Evolutionary conservation across 2,113 vertebrate genomes (phyloP), one percentile per base, ranked within the genome.

Genomic region (Tringa solitaria): DNA sequence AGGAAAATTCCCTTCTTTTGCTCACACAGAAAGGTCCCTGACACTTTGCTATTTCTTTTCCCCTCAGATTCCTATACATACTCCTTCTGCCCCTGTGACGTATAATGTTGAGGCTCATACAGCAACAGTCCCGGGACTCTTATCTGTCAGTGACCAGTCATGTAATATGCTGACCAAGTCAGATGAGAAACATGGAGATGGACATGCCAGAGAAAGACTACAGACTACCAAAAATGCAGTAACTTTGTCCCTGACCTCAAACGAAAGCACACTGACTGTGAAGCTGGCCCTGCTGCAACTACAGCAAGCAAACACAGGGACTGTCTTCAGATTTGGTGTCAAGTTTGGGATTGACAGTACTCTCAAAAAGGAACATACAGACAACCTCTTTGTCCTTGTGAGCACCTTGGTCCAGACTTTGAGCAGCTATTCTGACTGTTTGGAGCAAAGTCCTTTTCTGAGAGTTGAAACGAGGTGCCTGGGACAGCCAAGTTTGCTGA

Each of bases 1-100:
- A 26, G 61, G 56, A 95, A 96, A 96, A 75, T 35, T 46, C 76
- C 85, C 41, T 93, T 86, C 73, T 72, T 87, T 65, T 84, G 46
- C 17, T 87, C 76, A 74, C 3, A 4, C 30, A 43, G 35, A 78
- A 81, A 78, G 8, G 19, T 9, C 64, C 54, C 84, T 77, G 57
- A 74, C 79, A 85, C 7, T 23, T n/a, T 7, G 1, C 28, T 43
- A 37, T 50, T 84, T 57, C 37, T 64, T 53, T 45, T 46, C 37
- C 43, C 13, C 13, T 82, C 27, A 79, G 30, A 39, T 33, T 65
- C 32, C 69, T 73, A 4, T 4, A 22, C 12, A 5, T 4, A 24
- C 12, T 4, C 24, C 20, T 93, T 89, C 78, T 76, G 53, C 73
- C 35, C 22, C 56, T 0, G 0, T 28, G 50, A 69, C 0, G 3